Evolutionary conservation across 2,113 vertebrate genomes (phyloP).

Genomic region (Hypanus sabinus): DNA sequence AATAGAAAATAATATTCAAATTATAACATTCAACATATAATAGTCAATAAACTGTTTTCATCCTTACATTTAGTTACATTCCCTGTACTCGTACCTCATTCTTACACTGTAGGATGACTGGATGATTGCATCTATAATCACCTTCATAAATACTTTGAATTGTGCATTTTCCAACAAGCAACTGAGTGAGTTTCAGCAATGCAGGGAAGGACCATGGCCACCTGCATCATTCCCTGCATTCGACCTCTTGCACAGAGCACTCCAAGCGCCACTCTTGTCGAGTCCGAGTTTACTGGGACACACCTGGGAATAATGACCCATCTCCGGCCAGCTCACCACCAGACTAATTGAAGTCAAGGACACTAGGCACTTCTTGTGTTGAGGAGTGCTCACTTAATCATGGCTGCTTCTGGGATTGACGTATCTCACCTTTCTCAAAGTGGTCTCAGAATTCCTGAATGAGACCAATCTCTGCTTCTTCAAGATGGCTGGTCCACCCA

Average conservation of each 20-base stretch:
- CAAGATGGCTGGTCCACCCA: neutral
- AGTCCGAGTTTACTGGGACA: no score
- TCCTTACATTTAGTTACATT: neutral
- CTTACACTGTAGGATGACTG: neutral
- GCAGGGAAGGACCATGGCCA: neutral
- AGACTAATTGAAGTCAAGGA: neutral
- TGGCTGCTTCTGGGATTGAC: neutral
- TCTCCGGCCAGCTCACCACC: neutral
- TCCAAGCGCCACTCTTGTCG: neutral
- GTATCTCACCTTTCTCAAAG: neutral
- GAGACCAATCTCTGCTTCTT: neutral
- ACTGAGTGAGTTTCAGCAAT: neutral
- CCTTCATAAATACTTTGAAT: neutral
- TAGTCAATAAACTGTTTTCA: neutral
- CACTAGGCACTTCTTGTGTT: neutral
- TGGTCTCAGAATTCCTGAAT: neutral
- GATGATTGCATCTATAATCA: neutral
- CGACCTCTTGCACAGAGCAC: neutral
- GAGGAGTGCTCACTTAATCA: neutral
- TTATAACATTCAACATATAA: neutral
- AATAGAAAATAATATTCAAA: neutral
- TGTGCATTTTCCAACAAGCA: neutral
- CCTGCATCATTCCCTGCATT: neutral
- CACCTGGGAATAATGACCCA: neutral
- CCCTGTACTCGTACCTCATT: neutral